Conservation (phyloP, 2,797 vertebrate genomes). For the Chiloscyllium punctatum region DNA sequence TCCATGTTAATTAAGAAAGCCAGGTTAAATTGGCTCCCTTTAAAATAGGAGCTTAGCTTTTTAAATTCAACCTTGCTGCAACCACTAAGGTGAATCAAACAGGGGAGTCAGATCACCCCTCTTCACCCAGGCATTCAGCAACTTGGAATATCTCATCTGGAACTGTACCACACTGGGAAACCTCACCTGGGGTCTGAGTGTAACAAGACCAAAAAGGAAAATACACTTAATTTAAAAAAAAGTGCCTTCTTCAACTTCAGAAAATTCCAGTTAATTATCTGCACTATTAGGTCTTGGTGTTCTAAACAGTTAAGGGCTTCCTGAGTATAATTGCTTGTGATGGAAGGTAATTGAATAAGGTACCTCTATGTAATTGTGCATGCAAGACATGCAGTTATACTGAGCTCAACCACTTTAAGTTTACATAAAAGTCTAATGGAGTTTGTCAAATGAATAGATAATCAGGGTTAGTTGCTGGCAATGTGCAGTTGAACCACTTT, state of each 20-base stretch:
- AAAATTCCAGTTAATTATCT: not conserved
- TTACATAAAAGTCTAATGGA: not conserved
- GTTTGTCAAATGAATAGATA: conserved; percentile 10
- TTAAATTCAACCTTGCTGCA: too few relatives aligned
- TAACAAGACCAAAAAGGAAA: not conserved
- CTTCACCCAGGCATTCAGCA: too few relatives aligned
- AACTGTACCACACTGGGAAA: not conserved
- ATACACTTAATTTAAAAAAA: not conserved
- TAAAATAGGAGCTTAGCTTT: too few relatives aligned
- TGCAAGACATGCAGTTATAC: not conserved
- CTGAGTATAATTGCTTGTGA: conserved; percentile 13
- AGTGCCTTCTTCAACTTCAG: not conserved
- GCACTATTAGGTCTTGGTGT: conserved; percentile 14
- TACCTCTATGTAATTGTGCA: conserved; percentile 13
- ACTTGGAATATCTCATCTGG: too few relatives aligned
- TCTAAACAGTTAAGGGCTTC: conserved; percentile 12
- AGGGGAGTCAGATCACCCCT: too few relatives aligned
- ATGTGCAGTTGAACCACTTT: not conserved
- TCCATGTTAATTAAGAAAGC: too few relatives aligned
- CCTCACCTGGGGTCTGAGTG: not conserved
- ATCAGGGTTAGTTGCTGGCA: not conserved
- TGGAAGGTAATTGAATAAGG: conserved; percentile 16
- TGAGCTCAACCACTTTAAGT: not conserved
- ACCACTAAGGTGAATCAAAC: too few relatives aligned
- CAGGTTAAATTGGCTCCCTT: too few relatives aligned